Evolutionary conservation across 1,140 invertebrate genomes (phyloP).

Genomic region (Diplogasteroides magnus): DNA sequence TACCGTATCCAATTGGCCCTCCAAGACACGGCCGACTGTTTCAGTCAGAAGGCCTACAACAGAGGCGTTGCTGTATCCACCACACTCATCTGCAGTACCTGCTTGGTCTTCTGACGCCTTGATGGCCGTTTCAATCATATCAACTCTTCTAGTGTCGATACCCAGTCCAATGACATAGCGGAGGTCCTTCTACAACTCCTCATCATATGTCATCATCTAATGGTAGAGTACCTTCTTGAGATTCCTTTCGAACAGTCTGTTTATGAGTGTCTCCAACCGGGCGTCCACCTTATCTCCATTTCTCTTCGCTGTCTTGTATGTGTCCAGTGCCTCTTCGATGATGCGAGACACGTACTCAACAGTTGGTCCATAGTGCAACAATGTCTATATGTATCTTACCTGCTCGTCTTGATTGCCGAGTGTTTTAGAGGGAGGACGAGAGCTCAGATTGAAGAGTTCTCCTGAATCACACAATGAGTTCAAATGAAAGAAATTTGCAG

Average conservation of each 20-base stretch:
- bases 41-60: slow-evolving; percentile 37
- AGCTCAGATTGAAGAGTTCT: slow-evolving; percentile 68
- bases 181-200: slow-evolving; percentile 24
- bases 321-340: slow-evolving; percentile 59
- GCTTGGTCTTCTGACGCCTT: slow-evolving; percentile 37
- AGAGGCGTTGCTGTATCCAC: no score
- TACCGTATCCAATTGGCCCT: slow-evolving; percentile 39
- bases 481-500: no score
- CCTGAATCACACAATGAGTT: no score
- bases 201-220: background rate
- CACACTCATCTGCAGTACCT: no score
- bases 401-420: slow-evolving; percentile 62
- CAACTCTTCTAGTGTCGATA: slow-evolving; percentile 46
- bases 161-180: slow-evolving; percentile 46
- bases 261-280: slow-evolving; percentile 84
- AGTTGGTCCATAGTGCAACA: slow-evolving; percentile 66
- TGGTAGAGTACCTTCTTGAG: slow-evolving; percentile 25
- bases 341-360: slow-evolving; percentile 73
- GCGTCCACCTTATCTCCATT: slow-evolving; percentile 67
- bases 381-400: slow-evolving; percentile 16
- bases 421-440: slow-evolving; percentile 82
- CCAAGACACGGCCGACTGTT: slow-evolving; percentile 45
- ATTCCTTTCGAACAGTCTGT: slow-evolving; percentile 84
- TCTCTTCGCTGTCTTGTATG: slow-evolving; percentile 53
- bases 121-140: slow-evolving; percentile 46